Conservation (phyloP, 1,140 invertebrate genomes). For the Drosophila sechellia region DNA sequence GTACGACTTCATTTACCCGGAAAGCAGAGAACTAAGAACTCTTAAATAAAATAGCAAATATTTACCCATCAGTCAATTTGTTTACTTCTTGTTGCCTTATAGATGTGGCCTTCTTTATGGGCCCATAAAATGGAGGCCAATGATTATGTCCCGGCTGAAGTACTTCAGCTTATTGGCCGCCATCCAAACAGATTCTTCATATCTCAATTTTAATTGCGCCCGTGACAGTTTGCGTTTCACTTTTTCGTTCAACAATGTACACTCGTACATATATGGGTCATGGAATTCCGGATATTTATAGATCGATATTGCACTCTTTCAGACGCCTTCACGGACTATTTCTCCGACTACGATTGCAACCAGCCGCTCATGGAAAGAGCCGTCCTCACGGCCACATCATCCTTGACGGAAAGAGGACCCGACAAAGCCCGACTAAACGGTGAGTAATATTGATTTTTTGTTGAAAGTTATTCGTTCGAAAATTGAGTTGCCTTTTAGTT, state of each 20-base stretch:
- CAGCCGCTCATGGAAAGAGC: constrained; percentile 90
- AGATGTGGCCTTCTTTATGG: constrained; percentile 60
- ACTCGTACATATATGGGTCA: constrained; percentile 54
- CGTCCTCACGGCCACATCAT: constrained; percentile 91
- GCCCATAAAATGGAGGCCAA: constrained; percentile 56
- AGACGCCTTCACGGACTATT: constrained; percentile 81
- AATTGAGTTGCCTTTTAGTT: constrained; percentile 33
- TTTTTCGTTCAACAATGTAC: constrained; percentile 23
- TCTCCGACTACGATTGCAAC: constrained; percentile 89
- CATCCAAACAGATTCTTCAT: constrained; percentile 60
- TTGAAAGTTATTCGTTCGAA: constrained; percentile 8
- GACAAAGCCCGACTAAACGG: constrained; percentile 92
- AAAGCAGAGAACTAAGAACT: constrained; percentile 9
- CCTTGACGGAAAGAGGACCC: constrained; percentile 90
- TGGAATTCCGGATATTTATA: constrained; percentile 16
- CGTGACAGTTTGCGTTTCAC: constrained; percentile 60
- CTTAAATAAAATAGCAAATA: constrained; percentile 10
- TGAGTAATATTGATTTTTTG: constrained; percentile 85
- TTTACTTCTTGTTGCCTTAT: constrained; percentile 30
- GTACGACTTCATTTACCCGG: constrained; percentile 16
- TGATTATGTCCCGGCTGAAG: constrained; percentile 51
- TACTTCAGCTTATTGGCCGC: constrained; percentile 54
- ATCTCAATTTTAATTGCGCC: constrained; percentile 50
- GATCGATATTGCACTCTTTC: constrained; percentile 30
- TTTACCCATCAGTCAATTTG: constrained; percentile 42